These are phyloP conservation scores for Dicrostonyx torquatus DNA, from an alignment of 2,797 vertebrate species.

Conservation along the genomic window DNA sequence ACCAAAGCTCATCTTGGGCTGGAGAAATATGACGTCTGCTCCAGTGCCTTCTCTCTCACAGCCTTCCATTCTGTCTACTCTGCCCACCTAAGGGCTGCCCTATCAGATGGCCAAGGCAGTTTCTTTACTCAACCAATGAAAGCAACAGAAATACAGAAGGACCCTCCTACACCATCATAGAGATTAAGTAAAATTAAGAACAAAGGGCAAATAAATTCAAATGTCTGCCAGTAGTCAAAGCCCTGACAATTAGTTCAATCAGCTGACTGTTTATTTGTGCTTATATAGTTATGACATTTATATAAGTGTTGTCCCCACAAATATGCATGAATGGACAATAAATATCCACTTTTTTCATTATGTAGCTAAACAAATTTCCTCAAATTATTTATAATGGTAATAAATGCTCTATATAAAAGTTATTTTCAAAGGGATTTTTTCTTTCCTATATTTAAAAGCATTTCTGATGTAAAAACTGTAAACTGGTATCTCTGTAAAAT, in stretches of 20 bases:
- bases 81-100: too few species aligned
- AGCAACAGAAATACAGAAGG: too few species aligned
- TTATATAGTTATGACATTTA: background rate
- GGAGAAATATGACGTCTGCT: too few species aligned
- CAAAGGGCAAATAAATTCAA: conserved; percentile 9
- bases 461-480: background rate
- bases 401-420: background rate
- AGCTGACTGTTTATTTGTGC: background rate
- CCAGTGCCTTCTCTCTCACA: too few species aligned
- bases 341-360: background rate
- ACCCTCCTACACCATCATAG: too few species aligned
- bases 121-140: too few species aligned
- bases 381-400: background rate
- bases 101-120: too few species aligned
- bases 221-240: background rate
- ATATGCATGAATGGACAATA: background rate
- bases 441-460: background rate
- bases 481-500: background rate
- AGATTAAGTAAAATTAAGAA: conserved; percentile 34
- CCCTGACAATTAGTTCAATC: background rate
- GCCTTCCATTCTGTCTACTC: too few species aligned
- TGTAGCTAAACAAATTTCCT: conserved; percentile 16
- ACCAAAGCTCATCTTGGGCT: too few species aligned
- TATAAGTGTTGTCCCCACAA: background rate
- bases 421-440: background rate